Base-by-base conservation (phyloP, 1,140 invertebrate genomes). In the Meteorus sp. region DNA sequence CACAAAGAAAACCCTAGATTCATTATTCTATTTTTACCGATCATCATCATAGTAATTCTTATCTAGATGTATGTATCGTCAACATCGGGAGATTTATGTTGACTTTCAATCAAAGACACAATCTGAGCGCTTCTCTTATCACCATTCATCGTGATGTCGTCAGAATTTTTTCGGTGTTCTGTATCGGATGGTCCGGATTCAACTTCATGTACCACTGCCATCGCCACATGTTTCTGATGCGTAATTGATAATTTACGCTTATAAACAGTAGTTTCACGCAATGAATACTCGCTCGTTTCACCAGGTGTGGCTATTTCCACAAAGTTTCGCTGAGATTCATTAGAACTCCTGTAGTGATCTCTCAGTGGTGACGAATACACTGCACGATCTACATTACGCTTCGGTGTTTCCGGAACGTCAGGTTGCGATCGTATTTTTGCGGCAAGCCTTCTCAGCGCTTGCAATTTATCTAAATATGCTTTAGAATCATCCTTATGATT, bases 401-500 rank as follows among this genome's bases (percentile, higher is more conserved):
- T 66, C 0, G 75, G 73, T 4, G 69, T 77, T 43, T 66, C 55
- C 0, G 75, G 74, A 1, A 61, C 43, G 0, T 72, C 55, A 5
- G 60, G 25, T 0, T 22, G 27, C 0, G 51, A 31, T 33, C 48
- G 45, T 4, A 45, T n/a, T 17, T 47, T 59, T 1, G 53, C 55
- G 1, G 45, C 15, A 66, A 76, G 79, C 57, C 77, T 81, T 44
- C 73, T 66, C 31, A 72, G 27, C 1, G 43, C 8, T 4, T 44
- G 68, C 23, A 86, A 81, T 1, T 79, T 75, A 7, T 80, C 74
- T 3, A 80, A 62, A 68, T 82, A 85, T 35, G 81, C 76, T 31
- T 73, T 72, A 0, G 82, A 84, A 9, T 79, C 71, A 0, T 64
- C 65, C 35, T 84, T 80, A 17, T 79, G 78, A 31, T 73, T 75